Base-by-base conservation (phyloP, 1,140 invertebrate species). In the Cryptotermes secundus region DNA sequence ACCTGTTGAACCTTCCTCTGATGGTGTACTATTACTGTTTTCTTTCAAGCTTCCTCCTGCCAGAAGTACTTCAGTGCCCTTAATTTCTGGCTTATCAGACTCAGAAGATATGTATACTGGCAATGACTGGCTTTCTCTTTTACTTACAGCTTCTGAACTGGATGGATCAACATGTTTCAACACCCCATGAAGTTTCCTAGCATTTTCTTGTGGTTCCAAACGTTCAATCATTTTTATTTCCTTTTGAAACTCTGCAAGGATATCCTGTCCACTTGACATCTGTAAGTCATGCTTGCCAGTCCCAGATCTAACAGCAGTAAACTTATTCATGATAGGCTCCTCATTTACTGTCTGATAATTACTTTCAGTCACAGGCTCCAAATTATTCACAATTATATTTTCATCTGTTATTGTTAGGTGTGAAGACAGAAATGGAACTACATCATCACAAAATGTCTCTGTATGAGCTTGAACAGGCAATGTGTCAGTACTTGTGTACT, bases 161-260 rank as follows among this genome's bases (percentile, higher is more conserved):
- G 59, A n/a, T 72, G n/a, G 16, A 72, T 72, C 59, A 31, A 7
- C 14, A n/a, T 31, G 59, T 72, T 72, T 72, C 59, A 26, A 45
- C 10, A 42, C 81, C 16, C 42, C 42, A 31, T 53, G 49, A 36
- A 83, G 34, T 59, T 85, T 85, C 26, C 81, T 34, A 38, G n/a
- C 65, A 42, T 83, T 59, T 49, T 81, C 65, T 42, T 81, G 80
- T 26, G 85, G 85, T 36, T 85, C 79, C n/a, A 84, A 79, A 82
- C 65, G 83, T 81, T 84, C 85, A 12, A 36, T 80, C 81, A 84
- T 72, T 85, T 59, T 85, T 26, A 85, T 84, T 83, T 85, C 85
- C 42, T 85, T 85, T 31, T 85, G 79, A 80, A 85, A 85, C 42
- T 85, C 85, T 80, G 85, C 85, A 59, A 81, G 34, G n/a, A 83